These are phyloP conservation scores for Zaprionus vittiger DNA, from an alignment of 1,140 invertebrate genomes.

Conservation along the genomic window DNA sequence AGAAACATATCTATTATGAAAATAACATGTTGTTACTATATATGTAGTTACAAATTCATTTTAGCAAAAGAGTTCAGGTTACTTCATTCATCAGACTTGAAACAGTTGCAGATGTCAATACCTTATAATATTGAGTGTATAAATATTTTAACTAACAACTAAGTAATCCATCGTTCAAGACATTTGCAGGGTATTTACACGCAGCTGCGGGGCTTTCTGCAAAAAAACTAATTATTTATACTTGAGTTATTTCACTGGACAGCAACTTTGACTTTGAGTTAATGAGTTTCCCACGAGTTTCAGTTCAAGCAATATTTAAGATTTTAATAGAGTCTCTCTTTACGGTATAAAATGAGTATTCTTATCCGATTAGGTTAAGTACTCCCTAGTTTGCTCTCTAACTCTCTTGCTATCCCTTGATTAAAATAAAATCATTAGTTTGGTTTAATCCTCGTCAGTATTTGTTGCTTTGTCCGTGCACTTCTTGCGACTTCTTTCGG, in stretches of 20 bases:
- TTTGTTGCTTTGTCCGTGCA: neutral
- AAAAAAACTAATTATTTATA: constrained; percentile 11
- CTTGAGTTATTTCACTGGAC: neutral
- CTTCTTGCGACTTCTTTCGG: constrained; percentile 1
- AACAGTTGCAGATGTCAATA: too few relatives aligned
- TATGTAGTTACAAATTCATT: too few relatives aligned
- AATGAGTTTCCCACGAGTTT: constrained; percentile 1
- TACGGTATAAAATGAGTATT: neutral
- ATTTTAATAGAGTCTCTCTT: neutral
- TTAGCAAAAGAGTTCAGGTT: too few relatives aligned
- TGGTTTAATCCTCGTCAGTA: constrained; percentile 13
- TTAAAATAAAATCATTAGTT: constrained; percentile 17
- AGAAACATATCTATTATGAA: too few relatives aligned
- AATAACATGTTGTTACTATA: too few relatives aligned
- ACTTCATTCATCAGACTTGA: too few relatives aligned
- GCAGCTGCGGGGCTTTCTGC: neutral
- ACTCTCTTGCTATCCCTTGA: neutral
- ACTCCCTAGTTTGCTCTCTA: neutral
- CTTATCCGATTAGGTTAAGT: neutral
- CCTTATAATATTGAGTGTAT: too few relatives aligned
- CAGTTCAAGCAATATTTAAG: neutral
- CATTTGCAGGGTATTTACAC: neutral
- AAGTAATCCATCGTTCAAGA: neutral
- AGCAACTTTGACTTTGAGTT: neutral
- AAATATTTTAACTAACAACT: neutral